Conservation (phyloP, 2,797 vertebrate genomes). For the Prionace glauca region DNA sequence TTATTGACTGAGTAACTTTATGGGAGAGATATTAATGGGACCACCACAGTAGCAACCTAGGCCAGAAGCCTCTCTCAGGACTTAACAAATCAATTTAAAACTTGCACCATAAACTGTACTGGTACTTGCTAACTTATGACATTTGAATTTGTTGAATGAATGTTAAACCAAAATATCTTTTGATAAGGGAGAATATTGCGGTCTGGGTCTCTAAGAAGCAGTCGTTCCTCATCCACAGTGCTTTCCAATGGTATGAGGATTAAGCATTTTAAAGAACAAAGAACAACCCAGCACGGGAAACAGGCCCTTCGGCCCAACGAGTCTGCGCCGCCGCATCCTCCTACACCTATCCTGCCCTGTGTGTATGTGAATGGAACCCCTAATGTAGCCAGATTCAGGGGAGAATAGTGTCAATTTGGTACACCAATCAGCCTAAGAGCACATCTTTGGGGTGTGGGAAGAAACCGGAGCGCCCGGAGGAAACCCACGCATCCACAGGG, state of each 20-base stretch:
- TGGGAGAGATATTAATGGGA: background rate
- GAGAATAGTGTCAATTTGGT: no score
- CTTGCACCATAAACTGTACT: background rate
- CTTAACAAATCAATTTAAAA: background rate
- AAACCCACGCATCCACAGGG: no score
- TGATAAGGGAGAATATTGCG: background rate
- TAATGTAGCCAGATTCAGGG: no score
- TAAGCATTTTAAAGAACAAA: background rate
- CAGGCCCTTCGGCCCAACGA: no score
- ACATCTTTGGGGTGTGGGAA: no score
- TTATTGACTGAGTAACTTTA: background rate
- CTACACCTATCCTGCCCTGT: no score
- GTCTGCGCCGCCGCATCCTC: no score
- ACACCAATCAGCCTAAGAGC: no score
- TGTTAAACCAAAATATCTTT: background rate
- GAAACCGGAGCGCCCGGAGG: no score
- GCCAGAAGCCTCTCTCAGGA: background rate
- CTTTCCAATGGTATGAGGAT: background rate
- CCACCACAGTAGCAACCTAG: background rate
- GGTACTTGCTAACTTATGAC: background rate
- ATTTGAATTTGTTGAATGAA: background rate
- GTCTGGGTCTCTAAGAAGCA: background rate
- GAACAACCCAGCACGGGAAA: no score
- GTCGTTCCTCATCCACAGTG: no score
- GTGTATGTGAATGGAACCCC: no score